Evolutionary conservation across 2,113 vertebrate genomes (phyloP).

Genomic region (Ophthalmolycus amberensis): DNA sequence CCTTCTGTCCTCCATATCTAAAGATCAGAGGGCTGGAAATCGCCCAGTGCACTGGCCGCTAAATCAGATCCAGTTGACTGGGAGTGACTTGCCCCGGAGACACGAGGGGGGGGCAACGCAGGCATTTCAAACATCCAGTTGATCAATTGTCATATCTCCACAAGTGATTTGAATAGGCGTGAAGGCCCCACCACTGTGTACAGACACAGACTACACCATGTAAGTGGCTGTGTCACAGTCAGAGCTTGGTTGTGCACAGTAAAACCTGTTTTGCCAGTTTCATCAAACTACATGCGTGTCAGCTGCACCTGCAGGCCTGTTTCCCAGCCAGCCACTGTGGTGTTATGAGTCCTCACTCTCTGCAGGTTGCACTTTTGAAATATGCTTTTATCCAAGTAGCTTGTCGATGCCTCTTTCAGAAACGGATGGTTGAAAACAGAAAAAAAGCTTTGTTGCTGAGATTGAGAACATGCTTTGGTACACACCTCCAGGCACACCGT

Average conservation of each 20-base stretch:
- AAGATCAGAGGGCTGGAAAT: slow-evolving; percentile 70
- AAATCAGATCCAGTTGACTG: slow-evolving; percentile 64
- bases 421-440: neutral
- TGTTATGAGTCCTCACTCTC: slow-evolving; percentile 12
- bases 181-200: slow-evolving; percentile 18
- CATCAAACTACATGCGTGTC: slow-evolving; percentile 64
- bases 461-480: slow-evolving; percentile 33
- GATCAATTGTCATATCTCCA: slow-evolving; percentile 55
- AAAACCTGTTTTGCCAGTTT: slow-evolving; percentile 78
- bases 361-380: slow-evolving; percentile 11
- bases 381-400: slow-evolving; percentile 9
- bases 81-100: slow-evolving; percentile 44
- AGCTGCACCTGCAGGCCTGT: slow-evolving; percentile 73
- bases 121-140: slow-evolving; percentile 67
- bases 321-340: slow-evolving; percentile 53
- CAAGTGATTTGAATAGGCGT: slow-evolving; percentile 39
- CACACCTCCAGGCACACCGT: slow-evolving; percentile 32
- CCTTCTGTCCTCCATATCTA: slow-evolving; percentile 57
- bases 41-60: slow-evolving; percentile 44
- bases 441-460: neutral
- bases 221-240: slow-evolving; percentile 34
- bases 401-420: neutral
- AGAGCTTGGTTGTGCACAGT: slow-evolving; percentile 43
- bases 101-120: slow-evolving; percentile 13
- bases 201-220: slow-evolving; percentile 24